These are phyloP conservation scores for Cynodonichthys magdalenae DNA, from an alignment of 2,797 vertebrate genomes.

Conservation along the genomic window DNA sequence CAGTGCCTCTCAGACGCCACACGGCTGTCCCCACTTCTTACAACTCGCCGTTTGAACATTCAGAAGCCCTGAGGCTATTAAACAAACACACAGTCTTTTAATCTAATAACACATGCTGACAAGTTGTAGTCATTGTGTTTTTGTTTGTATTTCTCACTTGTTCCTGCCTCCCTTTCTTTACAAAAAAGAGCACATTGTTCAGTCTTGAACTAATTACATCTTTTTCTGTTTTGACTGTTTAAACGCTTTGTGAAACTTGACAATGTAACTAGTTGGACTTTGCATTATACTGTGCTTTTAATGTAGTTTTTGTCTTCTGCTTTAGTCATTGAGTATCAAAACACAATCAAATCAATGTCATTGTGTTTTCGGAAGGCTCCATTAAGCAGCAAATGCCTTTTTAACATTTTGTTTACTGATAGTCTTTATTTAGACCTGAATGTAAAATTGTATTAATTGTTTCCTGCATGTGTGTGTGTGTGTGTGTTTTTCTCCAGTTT, in stretches of 20 bases:
- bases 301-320: background rate
- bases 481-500: constrained; percentile 65
- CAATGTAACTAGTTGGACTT: too few relatives aligned
- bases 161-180: background rate
- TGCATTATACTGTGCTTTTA: background rate
- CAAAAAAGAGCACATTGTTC: background rate
- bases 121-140: constrained; percentile 15
- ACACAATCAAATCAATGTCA: too few relatives aligned
- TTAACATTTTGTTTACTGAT: too few relatives aligned
- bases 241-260: background rate
- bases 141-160: constrained; percentile 4
- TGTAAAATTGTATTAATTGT: background rate
- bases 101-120: constrained; percentile 13
- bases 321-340: background rate
- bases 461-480: constrained; percentile 15
- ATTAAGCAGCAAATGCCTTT: too few relatives aligned
- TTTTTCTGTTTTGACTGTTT: background rate
- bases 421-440: too few relatives aligned
- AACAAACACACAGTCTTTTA: constrained; percentile 26
- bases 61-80: constrained; percentile 29
- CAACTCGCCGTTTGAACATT: constrained; percentile 24
- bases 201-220: constrained; percentile 1
- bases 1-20: constrained; percentile 33
- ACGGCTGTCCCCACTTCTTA: constrained; percentile 17
- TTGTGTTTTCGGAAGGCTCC: too few relatives aligned